These are phyloP conservation scores for Peromyscus californicus DNA, from an alignment of 2,113 vertebrate genomes.

Conservation along the genomic window DNA sequence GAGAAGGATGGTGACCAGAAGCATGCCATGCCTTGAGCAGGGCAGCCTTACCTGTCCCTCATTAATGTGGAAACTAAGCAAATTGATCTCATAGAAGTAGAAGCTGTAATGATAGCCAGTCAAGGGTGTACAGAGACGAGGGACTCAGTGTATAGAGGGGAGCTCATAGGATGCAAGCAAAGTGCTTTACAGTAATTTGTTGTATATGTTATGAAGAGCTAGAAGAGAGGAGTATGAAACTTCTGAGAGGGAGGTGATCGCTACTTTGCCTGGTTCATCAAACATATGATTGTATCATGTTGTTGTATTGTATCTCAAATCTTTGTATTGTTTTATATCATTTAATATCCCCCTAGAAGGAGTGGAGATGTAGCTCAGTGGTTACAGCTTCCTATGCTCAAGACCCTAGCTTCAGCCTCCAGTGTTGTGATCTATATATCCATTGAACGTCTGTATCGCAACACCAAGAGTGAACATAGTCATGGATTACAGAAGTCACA, in stretches of 20 bases:
- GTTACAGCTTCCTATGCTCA: neutral
- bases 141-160: too few relatives aligned
- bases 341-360: neutral
- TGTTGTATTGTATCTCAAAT: neutral
- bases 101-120: neutral
- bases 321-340: neutral
- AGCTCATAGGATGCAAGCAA: neutral
- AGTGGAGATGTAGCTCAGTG: neutral
- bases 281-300: neutral
- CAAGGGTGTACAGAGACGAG: neutral
- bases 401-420: neutral
- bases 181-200: too few relatives aligned
- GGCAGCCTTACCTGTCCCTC: too few relatives aligned
- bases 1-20: neutral
- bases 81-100: neutral
- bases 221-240: neutral
- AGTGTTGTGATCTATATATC: neutral
- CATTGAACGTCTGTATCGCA: neutral
- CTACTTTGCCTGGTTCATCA: neutral
- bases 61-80: neutral
- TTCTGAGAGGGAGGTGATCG: neutral
- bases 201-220: neutral
- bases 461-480: neutral
- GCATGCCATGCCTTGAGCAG: accelerated
- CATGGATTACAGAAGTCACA: neutral